Evolutionary conservation across 2,113 vertebrate species (phyloP).

Genomic region (Gopherus flavomarginatus): DNA sequence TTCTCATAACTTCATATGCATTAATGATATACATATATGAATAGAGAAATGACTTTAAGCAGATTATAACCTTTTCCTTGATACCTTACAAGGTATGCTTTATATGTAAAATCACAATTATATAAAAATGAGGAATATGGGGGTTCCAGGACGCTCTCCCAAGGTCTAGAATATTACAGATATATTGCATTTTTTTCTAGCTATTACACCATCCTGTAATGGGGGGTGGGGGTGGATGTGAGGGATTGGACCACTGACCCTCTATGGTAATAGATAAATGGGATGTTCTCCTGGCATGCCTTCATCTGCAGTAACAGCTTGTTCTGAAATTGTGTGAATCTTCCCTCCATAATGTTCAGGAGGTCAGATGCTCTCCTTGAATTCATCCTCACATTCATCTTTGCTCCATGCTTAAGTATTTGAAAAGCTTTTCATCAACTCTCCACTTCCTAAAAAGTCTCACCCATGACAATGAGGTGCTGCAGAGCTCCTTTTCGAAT

Average conservation of each 20-base stretch:
- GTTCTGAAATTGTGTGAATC: rapidly evolving
- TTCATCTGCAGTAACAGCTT: background rate
- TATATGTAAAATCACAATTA: no score
- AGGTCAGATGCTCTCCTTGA: background rate
- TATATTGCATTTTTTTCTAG: background rate
- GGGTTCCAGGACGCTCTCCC: no score
- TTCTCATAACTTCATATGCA: no score
- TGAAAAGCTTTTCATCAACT: background rate
- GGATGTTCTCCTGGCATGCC: background rate
- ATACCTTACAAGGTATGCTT: no score
- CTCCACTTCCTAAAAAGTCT: background rate
- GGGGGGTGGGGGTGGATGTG: background rate
- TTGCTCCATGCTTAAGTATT: background rate
- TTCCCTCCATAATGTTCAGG: background rate
- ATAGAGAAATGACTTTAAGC: no score
- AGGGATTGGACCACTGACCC: no score
- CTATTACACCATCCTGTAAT: background rate
- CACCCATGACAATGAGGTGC: background rate
- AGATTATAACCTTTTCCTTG: no score
- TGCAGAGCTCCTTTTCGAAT: background rate
- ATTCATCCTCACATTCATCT: background rate
- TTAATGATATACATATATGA: no score
- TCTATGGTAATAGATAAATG: no score
- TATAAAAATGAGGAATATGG: no score
- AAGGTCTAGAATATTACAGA: background rate